Percentiles rank a stretch among this genome's conserved stretches.
phyloP scores from a whole-genome alignment of 2,113 vertebrate species.

The Paramisgurnus dabryanus region DNA sequence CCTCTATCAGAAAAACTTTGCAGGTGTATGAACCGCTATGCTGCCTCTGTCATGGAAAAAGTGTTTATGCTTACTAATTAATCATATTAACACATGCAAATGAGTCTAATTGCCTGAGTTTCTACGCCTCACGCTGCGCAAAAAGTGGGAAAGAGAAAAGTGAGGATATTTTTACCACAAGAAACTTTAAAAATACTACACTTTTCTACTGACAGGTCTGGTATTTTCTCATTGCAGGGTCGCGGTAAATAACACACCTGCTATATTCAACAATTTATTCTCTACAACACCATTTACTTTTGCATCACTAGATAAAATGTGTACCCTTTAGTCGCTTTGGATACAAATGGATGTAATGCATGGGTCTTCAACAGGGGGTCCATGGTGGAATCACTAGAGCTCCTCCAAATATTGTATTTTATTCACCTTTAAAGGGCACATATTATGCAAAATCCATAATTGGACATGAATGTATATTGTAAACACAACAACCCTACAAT shows the following conservation, averaged over 20 bases:
- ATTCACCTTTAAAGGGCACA: too few relatives aligned
- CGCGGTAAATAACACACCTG: not conserved
- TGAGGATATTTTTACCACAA: constrained; percentile 79
- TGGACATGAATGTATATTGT: too few relatives aligned
- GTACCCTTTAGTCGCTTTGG: not conserved
- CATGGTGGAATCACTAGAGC: too few relatives aligned
- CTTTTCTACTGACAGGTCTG: not conserved
- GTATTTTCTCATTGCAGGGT: not conserved
- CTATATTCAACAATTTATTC: not conserved
- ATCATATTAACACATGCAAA: constrained; percentile 84
- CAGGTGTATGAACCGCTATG: constrained; percentile 76
- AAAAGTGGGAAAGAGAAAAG: constrained; percentile 62
- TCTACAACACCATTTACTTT: not conserved
- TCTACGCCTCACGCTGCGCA: constrained; percentile 67
- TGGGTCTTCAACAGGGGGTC: too few relatives aligned
- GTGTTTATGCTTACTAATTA: constrained; percentile 82
- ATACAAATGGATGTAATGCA: too few relatives aligned
- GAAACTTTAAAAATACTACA: constrained; percentile 52
- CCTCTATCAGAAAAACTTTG: constrained; percentile 71
- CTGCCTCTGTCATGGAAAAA: constrained; percentile 73
- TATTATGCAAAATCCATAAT: too few relatives aligned
- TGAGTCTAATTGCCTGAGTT: constrained; percentile 77
- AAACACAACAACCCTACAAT: too few relatives aligned
- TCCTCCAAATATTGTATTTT: too few relatives aligned
- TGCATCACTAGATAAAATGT: not conserved